These are phyloP conservation scores for Bradypodion ventrale DNA, from an alignment of 2,797 vertebrate species.

Conservation along the genomic window DNA sequence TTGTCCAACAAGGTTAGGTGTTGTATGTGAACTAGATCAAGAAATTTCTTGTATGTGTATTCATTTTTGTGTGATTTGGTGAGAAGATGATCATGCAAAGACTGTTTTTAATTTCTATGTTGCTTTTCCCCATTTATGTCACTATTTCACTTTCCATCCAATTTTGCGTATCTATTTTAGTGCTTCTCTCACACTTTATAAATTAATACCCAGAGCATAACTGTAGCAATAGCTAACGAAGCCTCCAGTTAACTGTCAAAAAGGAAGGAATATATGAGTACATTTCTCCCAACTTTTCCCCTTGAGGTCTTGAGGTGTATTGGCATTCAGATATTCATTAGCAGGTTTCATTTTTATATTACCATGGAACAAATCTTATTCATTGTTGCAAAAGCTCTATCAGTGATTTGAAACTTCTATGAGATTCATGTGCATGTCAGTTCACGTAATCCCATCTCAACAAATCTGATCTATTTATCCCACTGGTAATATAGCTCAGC, in stretches of 20 bases:
- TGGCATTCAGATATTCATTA: background rate
- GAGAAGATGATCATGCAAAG: slow-evolving; percentile 40
- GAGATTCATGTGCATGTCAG: background rate
- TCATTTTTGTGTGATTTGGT: slow-evolving; percentile 16
- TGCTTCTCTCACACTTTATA: slow-evolving; percentile 10
- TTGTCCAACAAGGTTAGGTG: background rate
- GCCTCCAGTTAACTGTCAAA: background rate
- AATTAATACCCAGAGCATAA: slow-evolving; percentile 51
- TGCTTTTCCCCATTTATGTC: slow-evolving; percentile 68
- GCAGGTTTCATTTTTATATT: background rate
- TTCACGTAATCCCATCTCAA: background rate
- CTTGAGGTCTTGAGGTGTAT: background rate
- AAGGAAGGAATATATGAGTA: slow-evolving; percentile 20
- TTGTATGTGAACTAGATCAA: background rate
- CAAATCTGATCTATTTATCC: background rate
- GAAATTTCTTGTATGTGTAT: slow-evolving; percentile 14
- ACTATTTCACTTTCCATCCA: slow-evolving; percentile 55
- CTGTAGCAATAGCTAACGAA: slow-evolving; percentile 50
- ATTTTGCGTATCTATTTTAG: slow-evolving; percentile 27
- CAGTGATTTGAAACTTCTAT: background rate
- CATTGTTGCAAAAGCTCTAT: background rate
- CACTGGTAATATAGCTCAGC: background rate
- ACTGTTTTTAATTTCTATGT: slow-evolving; percentile 60
- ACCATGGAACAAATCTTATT: background rate
- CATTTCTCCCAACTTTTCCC: slow-evolving; percentile 27